Evolutionary conservation across 2,797 vertebrate species (phyloP), one percentile per base, ranked within the genome.

Genomic region (Gila robusta): DNA sequence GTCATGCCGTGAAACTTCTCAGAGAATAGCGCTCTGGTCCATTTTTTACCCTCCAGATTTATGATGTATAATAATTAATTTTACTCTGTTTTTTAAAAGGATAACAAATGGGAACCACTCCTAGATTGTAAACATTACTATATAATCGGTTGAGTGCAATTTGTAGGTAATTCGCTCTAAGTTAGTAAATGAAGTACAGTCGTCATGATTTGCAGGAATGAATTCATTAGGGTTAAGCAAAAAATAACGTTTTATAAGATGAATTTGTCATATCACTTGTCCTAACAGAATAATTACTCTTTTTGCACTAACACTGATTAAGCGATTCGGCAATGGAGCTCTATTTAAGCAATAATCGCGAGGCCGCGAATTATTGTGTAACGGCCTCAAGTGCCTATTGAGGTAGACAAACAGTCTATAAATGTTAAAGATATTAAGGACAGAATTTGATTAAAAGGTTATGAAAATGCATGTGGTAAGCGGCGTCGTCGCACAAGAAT

Each of bases 291-390:
- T 2, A 11, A 21, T 19, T 37, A 10, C 49, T 76, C 23, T 76
- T 44, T 66, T 83, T 76, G 82, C 73, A 84, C 82, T 78, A 78
- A 28, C 21, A 28, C 39, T 54, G n/a, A 77, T 26, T 44, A 54
- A 12, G 64, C 7, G 8, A 52, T 21, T 66, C 14, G 3, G 2
- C 54, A 54, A 76, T 23, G 19, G 12, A 64, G 37, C n/a, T 64
- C 16, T 56, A 37, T 21, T 32, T 39, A 39, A 26, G 35, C 74
- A 79, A 6, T 79, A 26, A 26, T 16, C 1, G 0, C 0, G 2
- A 54, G 28, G 73, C 73, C 2, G 2, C 2, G 19, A 10, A 35
- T 54, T 35, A 77, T 62, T 39, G 32, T 1, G 52, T 7, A n/a
- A 39, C 7, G 9, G 70, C 19, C 23, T 64, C 14, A 74, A 64